Evolutionary conservation across 2,113 vertebrate genomes (phyloP).

Genomic region (Carassius gibelio): DNA sequence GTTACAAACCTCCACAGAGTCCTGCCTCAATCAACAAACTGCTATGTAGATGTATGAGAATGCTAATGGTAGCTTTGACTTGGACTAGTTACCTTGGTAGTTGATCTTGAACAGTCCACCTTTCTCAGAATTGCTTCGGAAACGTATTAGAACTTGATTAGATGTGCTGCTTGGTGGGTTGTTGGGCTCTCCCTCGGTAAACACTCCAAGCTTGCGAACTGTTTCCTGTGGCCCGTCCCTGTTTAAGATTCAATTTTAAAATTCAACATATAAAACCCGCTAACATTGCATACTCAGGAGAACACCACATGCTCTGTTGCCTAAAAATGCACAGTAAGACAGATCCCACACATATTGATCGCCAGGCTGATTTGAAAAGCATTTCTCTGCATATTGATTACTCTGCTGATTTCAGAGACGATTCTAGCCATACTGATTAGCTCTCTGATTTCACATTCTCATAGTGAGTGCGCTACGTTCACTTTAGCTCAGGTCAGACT

Average conservation of each 20-base stretch:
- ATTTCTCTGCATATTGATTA: background rate
- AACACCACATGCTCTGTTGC: background rate
- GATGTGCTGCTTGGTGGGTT: slow-evolving; percentile 88
- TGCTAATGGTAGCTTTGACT: background rate
- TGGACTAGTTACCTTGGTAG: slow-evolving; percentile 81
- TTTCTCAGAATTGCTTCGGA: slow-evolving; percentile 87
- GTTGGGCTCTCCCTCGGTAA: slow-evolving; percentile 86
- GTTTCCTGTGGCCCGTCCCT: slow-evolving; percentile 95
- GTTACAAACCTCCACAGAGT: background rate
- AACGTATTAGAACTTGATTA: slow-evolving; percentile 90
- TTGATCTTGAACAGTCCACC: slow-evolving; percentile 86
- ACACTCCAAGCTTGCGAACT: slow-evolving; percentile 87
- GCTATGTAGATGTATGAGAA: slow-evolving; percentile 8
- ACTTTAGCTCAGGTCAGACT: background rate
- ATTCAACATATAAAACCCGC: background rate
- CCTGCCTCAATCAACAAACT: background rate
- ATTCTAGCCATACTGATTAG: slow-evolving; percentile 11
- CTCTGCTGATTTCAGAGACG: background rate
- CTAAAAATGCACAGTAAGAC: background rate
- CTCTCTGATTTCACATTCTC: slow-evolving; percentile 10
- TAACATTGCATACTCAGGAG: background rate
- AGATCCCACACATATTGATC: background rate
- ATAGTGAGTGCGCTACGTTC: background rate
- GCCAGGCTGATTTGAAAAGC: background rate
- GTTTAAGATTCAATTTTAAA: slow-evolving; percentile 6